These are phyloP conservation scores for Agriopis leucophaearia DNA, from an alignment of 2,888 invertebrate genomes.

Conservation along the genomic window DNA sequence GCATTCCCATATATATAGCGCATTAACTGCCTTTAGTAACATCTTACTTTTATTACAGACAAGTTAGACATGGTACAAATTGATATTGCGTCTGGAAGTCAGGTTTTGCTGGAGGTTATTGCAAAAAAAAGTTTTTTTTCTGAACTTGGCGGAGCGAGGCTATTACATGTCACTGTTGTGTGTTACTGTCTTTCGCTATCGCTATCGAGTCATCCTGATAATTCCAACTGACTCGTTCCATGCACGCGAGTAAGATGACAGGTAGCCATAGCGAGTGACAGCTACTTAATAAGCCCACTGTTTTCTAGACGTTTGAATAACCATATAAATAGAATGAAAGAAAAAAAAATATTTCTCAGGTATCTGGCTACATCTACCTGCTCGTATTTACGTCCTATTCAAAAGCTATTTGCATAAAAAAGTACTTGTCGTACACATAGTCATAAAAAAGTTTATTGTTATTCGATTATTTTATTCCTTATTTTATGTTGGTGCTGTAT, in stretches of 20 bases:
- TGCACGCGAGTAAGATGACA: no score
- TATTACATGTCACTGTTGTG: no score
- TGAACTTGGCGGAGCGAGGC: no score
- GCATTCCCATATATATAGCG: constrained; percentile 29
- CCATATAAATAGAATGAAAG: neutral
- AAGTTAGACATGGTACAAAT: constrained; percentile 11
- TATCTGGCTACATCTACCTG: neutral
- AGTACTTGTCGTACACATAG: constrained; percentile 4
- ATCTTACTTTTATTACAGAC: constrained; percentile 26
- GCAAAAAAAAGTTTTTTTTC: no score
- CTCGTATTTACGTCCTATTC: constrained; percentile 4
- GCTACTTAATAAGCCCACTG: no score
- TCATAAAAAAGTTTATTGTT: constrained; percentile 24
- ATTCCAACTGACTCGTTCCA: no score
- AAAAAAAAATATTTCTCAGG: neutral
- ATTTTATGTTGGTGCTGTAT: constrained; percentile 27
- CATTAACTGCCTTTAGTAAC: constrained; percentile 26
- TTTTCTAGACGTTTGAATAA: neutral
- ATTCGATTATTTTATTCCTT: constrained; percentile 32
- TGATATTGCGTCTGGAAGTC: neutral
- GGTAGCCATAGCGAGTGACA: no score
- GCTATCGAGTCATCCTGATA: no score
- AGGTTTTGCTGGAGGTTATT: neutral
- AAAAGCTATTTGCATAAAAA: constrained; percentile 2
- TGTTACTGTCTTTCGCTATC: no score